Base-by-base conservation (phyloP, 2,888 invertebrate genomes). In the Sipha maydis region DNA sequence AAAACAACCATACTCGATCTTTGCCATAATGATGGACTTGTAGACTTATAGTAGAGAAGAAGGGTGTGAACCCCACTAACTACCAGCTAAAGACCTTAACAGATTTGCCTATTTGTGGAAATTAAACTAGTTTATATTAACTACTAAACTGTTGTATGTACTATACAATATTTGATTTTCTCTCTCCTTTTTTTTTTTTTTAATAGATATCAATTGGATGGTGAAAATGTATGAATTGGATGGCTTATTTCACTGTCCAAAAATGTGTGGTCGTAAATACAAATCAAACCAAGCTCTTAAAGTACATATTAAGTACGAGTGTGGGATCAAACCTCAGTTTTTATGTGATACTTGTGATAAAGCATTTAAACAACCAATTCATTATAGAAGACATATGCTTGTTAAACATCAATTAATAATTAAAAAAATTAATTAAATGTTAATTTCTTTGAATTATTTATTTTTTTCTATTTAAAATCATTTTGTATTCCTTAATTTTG, bases 281-380 rank as follows among this genome's bases (percentile, higher is more conserved):
- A 89, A 89, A 77, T 89, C 85, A 19, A 82, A 83, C 34, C 71
- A 69, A 89, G 90, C 90, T 54, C 90, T 92, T 34, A 90, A 90
- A 73, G 91, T 92, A 21, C 92, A 92, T 89, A 90, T 91, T 83
- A 90, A 90, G 79, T 91, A 91, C 89, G 91, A 92, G 73, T 92
- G 92, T 89, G 92, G 92, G n/a, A 95, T 94, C 93, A 95, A 94
- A 92, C 95, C 94, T 91, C 94, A 94, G 93, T 96, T 94, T 93
- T 94, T 93, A 92, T 96, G 96, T 91, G 94, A 95, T 85, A 94
- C 94, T 92, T 96, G 96, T 93, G 91, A 93, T 90, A 95, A 95
- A 93, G 94, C 71, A 17, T 88, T 88, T 61, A 88, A 88, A 34
- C 86, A 88, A 56, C 80, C 86, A 3, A 17, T 88, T 61, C 75